These are phyloP conservation scores for Drosophila setifemur DNA, from an alignment of 1,140 invertebrate species.

Conservation along the genomic window DNA sequence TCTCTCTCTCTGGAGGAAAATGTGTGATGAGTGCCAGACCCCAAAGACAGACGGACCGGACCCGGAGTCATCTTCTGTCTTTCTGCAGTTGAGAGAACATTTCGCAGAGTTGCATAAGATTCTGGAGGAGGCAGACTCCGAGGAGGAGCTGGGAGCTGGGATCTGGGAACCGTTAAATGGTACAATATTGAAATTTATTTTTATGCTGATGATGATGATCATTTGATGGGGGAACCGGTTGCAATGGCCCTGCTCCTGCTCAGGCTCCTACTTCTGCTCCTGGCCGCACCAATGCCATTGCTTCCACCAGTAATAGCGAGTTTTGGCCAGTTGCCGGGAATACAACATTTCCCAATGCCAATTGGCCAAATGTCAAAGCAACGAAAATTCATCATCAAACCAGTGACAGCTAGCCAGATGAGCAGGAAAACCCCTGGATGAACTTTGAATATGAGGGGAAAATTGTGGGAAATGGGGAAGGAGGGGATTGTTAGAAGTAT, in stretches of 20 bases:
- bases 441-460: slow-evolving; percentile 26
- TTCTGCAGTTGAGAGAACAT: slow-evolving; percentile 23
- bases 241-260: slow-evolving; percentile 22
- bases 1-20: slow-evolving; percentile 30
- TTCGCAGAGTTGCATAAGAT: slow-evolving; percentile 5
- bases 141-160: neutral
- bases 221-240: slow-evolving; percentile 54
- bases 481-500: neutral
- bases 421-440: slow-evolving; percentile 12
- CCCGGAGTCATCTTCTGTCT: slow-evolving; percentile 32
- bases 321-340: slow-evolving; percentile 1
- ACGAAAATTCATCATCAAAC: slow-evolving; percentile 51
- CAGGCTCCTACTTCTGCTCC: too few species aligned
- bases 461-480: neutral
- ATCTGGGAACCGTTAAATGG: slow-evolving; percentile 65
- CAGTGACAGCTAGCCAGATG: slow-evolving; percentile 25
- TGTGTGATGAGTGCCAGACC: slow-evolving; percentile 50
- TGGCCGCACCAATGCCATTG: slow-evolving; percentile 31
- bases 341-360: slow-evolving; percentile 41
- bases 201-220: slow-evolving; percentile 55
- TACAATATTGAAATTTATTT: slow-evolving; percentile 77
- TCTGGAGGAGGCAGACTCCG: neutral
- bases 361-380: slow-evolving; percentile 60
- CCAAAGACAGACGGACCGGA: slow-evolving; percentile 16
- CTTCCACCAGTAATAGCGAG: neutral